These are phyloP conservation scores for Oeneis ivallda DNA, from an alignment of 2,888 invertebrate species.

Conservation along the genomic window DNA sequence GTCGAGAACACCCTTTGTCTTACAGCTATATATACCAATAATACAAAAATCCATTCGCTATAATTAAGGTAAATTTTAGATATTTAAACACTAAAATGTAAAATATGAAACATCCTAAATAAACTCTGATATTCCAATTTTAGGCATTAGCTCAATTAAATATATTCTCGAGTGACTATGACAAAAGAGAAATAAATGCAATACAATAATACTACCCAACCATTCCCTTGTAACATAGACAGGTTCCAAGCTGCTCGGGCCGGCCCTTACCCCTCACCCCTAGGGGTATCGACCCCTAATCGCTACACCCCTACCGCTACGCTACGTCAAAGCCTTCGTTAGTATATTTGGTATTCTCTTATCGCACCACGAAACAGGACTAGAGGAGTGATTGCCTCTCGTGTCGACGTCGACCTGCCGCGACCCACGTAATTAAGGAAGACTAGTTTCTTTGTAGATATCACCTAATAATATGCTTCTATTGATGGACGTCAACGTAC, in stretches of 20 bases:
- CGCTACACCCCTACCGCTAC: conserved; percentile 55
- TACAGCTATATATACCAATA: conserved; percentile 80
- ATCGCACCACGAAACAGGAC: conserved; percentile 80
- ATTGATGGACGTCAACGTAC: conserved; percentile 69
- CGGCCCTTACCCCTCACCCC: conserved; percentile 41
- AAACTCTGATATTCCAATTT: conserved; percentile 82
- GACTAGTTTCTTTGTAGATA: conserved; percentile 80
- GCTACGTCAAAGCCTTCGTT: conserved; percentile 75
- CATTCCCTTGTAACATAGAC: conserved; percentile 66
- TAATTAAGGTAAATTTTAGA: conserved; percentile 82
- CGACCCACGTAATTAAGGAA: conserved; percentile 73
- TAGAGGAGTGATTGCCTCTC: conserved; percentile 80
- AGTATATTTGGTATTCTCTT: conserved; percentile 79
- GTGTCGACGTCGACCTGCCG: conserved; percentile 61
- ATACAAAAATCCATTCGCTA: conserved; percentile 82
- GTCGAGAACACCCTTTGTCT: conserved; percentile 79
- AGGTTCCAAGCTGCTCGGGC: conserved; percentile 77
- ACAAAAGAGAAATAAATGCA: conserved; percentile 80
- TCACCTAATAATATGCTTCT: conserved; percentile 76
- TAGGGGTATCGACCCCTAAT: conserved; percentile 40
- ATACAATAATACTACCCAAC: conserved; percentile 78
- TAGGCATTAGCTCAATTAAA: conserved; percentile 81
- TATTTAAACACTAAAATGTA: conserved; percentile 82
- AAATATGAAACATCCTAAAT: conserved; percentile 82
- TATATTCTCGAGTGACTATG: conserved; percentile 81